These are phyloP conservation scores for Moxostoma hubbsi DNA, from an alignment of 2,797 vertebrate genomes.

Conservation along the genomic window DNA sequence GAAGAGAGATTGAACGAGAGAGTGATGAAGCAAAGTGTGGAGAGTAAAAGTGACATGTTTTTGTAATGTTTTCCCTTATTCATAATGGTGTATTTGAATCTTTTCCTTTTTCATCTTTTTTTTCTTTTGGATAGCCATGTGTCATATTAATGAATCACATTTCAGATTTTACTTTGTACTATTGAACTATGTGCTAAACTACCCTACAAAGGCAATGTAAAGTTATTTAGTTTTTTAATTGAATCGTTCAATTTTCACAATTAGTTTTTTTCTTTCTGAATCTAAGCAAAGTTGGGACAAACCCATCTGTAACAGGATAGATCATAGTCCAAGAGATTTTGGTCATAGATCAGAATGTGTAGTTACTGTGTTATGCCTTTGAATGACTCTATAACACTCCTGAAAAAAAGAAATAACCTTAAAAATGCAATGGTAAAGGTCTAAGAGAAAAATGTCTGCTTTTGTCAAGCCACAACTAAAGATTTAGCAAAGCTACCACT, in stretches of 20 bases:
- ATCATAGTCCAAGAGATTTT: no score
- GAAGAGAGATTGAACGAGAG: background rate
- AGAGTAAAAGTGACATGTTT: background rate
- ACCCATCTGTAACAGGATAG: no score
- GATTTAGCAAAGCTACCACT: background rate
- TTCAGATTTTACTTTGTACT: constrained; percentile 20
- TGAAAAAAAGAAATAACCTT: background rate
- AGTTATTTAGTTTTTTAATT: no score
- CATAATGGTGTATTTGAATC: constrained; percentile 14
- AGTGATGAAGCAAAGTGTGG: background rate
- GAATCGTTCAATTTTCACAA: no score
- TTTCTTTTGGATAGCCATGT: background rate
- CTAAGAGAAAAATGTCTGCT: background rate
- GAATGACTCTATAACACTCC: background rate
- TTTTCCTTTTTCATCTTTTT: constrained; percentile 5
- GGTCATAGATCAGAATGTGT: no score
- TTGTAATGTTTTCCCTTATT: background rate
- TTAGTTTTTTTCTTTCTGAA: no score
- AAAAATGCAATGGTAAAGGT: background rate
- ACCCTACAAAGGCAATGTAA: no score
- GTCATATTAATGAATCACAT: background rate
- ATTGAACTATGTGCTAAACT: background rate
- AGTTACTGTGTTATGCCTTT: no score
- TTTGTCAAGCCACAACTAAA: background rate
- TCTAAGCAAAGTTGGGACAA: no score